Evolutionary conservation across 2,113 vertebrate species (phyloP).

Genomic region (Eurypyga helias): DNA sequence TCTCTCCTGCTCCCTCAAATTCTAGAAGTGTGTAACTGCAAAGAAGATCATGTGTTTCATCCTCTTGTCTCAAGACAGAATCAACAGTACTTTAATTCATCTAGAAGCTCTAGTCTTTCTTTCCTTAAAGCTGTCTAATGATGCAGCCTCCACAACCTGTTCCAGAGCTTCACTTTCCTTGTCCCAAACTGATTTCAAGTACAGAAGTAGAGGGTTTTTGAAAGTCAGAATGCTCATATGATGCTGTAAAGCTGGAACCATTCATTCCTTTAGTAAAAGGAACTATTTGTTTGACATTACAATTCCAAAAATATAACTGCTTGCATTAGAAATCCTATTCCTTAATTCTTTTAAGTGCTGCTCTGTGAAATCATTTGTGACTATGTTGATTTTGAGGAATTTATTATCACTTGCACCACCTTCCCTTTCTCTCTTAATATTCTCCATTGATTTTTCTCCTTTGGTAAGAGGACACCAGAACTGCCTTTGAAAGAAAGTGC

Average conservation of each 20-base stretch:
- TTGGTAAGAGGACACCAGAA: background rate
- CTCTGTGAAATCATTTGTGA: slow-evolving; percentile 46
- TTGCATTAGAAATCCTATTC: background rate
- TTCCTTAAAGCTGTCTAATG: background rate
- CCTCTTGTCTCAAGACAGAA: background rate
- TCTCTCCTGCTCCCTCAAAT: background rate
- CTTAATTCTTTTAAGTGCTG: background rate
- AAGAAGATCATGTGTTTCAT: background rate
- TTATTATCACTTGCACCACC: slow-evolving; percentile 40
- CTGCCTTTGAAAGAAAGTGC: slow-evolving; percentile 15
- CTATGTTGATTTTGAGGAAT: slow-evolving; percentile 34
- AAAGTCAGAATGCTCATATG: slow-evolving; percentile 35
- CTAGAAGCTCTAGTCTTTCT: background rate
- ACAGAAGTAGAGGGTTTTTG: background rate
- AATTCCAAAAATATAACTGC: slow-evolving; percentile 34
- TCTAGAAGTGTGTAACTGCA: background rate
- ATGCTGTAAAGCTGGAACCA: background rate
- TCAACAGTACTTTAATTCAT: background rate
- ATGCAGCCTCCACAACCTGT: background rate
- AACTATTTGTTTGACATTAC: background rate
- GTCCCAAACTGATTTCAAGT: background rate
- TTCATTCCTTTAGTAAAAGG: background rate
- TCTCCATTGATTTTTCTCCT: slow-evolving; percentile 2
- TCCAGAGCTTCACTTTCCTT: background rate
- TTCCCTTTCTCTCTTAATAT: slow-evolving; percentile 16